Percentiles rank a stretch among this genome's conserved stretches.
These are phyloP conservation scores for Paracyprichromis sp. DNA, from an alignment of 2,113 vertebrate genomes.

Conservation along the genomic window DNA sequence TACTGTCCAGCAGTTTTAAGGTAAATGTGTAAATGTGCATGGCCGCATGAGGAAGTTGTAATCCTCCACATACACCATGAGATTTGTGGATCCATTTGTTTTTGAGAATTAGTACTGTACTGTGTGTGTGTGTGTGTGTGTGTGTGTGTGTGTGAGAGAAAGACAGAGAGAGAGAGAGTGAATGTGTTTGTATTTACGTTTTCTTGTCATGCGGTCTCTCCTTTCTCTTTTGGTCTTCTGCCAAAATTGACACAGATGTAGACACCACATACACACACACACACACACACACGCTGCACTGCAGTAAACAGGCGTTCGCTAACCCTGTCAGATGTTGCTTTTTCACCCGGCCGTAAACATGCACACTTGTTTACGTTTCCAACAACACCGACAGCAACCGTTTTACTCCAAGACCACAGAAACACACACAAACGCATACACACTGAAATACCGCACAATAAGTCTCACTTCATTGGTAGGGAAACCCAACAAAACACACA, in stretches of 20 bases:
- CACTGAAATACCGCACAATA: constrained; percentile 14
- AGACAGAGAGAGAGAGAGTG: not conserved
- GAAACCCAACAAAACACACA: not conserved
- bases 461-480: not conserved
- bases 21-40: not conserved
- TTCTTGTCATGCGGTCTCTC: constrained; percentile 12
- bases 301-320: constrained; percentile 61
- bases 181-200: constrained; percentile 14
- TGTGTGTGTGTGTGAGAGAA: not conserved
- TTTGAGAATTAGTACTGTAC: not conserved
- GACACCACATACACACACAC: not conserved
- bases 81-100: not conserved
- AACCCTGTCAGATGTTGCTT: constrained; percentile 42
- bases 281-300: not conserved
- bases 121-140: not conserved
- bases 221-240: constrained; percentile 19
- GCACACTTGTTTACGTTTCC: constrained; percentile 65
- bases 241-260: constrained; percentile 7
- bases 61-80: not conserved
- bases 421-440: not conserved
- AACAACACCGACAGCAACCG: constrained; percentile 43
- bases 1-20: not conserved
- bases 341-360: constrained; percentile 58
- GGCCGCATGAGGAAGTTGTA: not conserved
- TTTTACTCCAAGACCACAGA: constrained; percentile 26